Percentiles rank a stretch among this genome's conserved stretches.
These are phyloP conservation scores for Strongylocentrotus purpuratus DNA, from an alignment of 35 echinoderm and acorn worm species.

Conservation along the genomic window DNA sequence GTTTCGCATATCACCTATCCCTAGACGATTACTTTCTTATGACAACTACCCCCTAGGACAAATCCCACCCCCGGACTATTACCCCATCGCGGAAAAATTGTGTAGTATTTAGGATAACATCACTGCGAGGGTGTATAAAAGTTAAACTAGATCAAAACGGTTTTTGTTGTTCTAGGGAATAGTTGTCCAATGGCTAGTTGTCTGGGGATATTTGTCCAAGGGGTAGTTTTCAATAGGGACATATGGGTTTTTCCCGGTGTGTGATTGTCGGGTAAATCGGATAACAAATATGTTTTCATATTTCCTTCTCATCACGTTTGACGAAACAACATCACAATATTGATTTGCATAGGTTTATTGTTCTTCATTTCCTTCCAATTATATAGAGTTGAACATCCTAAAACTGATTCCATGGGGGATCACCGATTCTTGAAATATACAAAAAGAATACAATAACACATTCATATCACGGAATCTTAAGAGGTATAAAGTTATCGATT, in stretches of 20 bases:
- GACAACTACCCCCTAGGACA: too few relatives aligned
- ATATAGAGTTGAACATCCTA: background rate
- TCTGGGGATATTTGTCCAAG: background rate
- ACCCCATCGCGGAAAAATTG: too few relatives aligned
- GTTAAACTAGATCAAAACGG: background rate
- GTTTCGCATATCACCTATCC: too few relatives aligned
- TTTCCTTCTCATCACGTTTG: background rate
- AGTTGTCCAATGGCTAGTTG: background rate
- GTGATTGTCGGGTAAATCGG: background rate
- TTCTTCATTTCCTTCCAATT: background rate
- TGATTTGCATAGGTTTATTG: background rate
- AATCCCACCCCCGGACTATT: too few relatives aligned
- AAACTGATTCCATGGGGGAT: background rate
- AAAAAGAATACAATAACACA: background rate
- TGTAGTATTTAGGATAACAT: too few relatives aligned
- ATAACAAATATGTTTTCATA: background rate
- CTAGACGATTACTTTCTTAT: too few relatives aligned
- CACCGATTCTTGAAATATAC: background rate
- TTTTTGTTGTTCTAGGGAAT: background rate
- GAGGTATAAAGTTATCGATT: background rate
- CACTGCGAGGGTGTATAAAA: too few relatives aligned
- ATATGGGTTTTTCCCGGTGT: background rate
- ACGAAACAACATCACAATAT: background rate
- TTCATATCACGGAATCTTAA: background rate
- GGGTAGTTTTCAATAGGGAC: background rate